Evolutionary conservation across 35 echinoderm and acorn worm genomes (phyloP).

Genomic region (Apostichopus parvimensis): DNA sequence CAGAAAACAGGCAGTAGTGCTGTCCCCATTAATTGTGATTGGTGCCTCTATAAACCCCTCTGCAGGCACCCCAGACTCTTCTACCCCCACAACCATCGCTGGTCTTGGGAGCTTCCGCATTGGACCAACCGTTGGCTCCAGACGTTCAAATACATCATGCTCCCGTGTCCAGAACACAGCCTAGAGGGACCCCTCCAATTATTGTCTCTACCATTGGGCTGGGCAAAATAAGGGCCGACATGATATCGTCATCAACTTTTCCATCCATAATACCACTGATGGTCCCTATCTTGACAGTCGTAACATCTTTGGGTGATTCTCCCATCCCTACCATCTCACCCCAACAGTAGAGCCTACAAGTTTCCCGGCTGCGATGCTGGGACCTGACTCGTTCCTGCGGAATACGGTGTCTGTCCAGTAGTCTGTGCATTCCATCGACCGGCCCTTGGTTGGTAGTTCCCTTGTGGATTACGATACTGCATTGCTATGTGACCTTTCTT

Average conservation of each 20-base stretch:
- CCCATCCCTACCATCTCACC: not conserved
- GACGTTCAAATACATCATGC: slow-evolving; percentile 40
- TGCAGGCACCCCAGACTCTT: not conserved
- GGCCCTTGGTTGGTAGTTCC: not conserved
- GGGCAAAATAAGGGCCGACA: slow-evolving; percentile 13
- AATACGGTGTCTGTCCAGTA: too few species aligned
- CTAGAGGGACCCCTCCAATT: slow-evolving; percentile 36
- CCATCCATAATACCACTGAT: not conserved
- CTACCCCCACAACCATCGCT: not conserved
- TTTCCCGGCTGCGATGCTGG: too few species aligned
- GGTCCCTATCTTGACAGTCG: not conserved
- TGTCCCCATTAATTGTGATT: not conserved
- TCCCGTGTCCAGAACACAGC: slow-evolving; percentile 66
- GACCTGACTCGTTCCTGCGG: not conserved
- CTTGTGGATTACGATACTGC: not conserved
- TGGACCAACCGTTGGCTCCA: slow-evolving; percentile 11
- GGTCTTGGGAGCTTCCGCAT: not conserved
- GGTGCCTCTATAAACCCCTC: not conserved
- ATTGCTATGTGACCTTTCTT: not conserved
- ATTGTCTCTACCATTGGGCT: slow-evolving; percentile 46
- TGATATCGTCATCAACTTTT: not conserved
- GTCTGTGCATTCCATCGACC: too few species aligned
- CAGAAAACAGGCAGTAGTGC: not conserved
- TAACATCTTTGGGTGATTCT: not conserved
- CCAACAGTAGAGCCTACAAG: slow-evolving; percentile 9